Base-by-base conservation (phyloP, 2,113 vertebrate genomes). In the Salvator merianae region DNA sequence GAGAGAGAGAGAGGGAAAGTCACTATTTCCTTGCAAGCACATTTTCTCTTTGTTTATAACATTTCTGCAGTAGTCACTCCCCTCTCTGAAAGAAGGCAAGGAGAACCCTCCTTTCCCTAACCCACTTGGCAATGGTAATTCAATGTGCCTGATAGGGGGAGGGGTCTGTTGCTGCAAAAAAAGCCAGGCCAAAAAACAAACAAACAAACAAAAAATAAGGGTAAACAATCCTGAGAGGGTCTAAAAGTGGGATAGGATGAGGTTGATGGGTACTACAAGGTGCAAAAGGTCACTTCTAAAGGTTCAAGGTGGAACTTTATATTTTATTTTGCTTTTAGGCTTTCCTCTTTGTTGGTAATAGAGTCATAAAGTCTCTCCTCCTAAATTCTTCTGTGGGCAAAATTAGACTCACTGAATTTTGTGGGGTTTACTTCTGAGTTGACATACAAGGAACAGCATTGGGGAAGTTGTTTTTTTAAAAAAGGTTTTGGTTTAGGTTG, bases 261-360 rank as follows among this genome's bases (percentile, higher is more conserved):
- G 2, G 81, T 3, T 0, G 16, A 62, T 88, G 87, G 88, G 32
- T 77, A 47, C 69, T 65, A 32, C 69, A 30, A 83, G 24, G 22
- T 76, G 40, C 43, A 72, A 82, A 87, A n/a, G n/a, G 79, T 4
- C 82, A 36, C 28, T 18, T 2, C 80, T 12, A 71, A 66, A 63
- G n/a, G n/a, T 88, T 83, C 43, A 10, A 73, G 79, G 30, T 36
- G 65, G 72, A 90, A 86, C 82, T 88, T 88, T 70, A 47, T 26
- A 47, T 26, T 24, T 38, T n/a, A 9, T 6, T 22, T 71, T 3
- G 26, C 38, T 78, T 30, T 68, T 22, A 70, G n/a, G 12, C 32
- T 43, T 24, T n/a, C 72, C 63, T 82, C 9, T 40, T 16, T 30
- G 43, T 28, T 53, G 34, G 14, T 10, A 36, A 76, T 13, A 18